Evolutionary conservation across 2,888 invertebrate genomes (phyloP).

Genomic region (Fragum fragum): DNA sequence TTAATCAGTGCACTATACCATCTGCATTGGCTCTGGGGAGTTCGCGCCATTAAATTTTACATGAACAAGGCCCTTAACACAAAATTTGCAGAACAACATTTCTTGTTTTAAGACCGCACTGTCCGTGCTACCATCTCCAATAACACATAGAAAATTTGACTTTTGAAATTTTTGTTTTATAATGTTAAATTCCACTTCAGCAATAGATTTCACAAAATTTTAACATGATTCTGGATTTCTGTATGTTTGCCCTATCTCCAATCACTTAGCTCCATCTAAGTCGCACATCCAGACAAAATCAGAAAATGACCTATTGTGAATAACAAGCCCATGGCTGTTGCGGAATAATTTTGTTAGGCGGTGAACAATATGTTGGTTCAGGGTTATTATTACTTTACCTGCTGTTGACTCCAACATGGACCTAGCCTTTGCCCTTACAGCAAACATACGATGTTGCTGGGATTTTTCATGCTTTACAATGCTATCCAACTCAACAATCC

Average conservation of each 20-base stretch:
- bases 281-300: slow-evolving; percentile 55
- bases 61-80: slow-evolving; percentile 28
- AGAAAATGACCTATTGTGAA: slow-evolving; percentile 44
- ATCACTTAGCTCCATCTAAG: slow-evolving; percentile 42
- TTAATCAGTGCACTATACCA: background rate
- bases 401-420: slow-evolving; percentile 25
- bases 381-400: slow-evolving; percentile 30
- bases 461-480: slow-evolving; percentile 35
- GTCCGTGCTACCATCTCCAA: slow-evolving; percentile 8
- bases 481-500: slow-evolving; percentile 19
- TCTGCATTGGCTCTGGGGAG: background rate
- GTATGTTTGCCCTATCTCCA: slow-evolving; percentile 47
- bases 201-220: slow-evolving; percentile 36
- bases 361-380: slow-evolving; percentile 21
- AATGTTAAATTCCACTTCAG: slow-evolving; percentile 33
- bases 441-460: background rate
- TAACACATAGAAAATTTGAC: slow-evolving; percentile 6
- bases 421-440: background rate
- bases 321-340: slow-evolving; percentile 38
- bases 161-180: background rate
- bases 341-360: slow-evolving; percentile 34
- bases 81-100: slow-evolving; percentile 49
- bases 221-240: slow-evolving; percentile 39
- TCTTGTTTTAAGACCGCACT: background rate
- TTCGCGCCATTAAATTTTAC: background rate